Evolutionary conservation across 2,113 vertebrate species (phyloP), one percentile per base, ranked within the genome.

Genomic region (Lutjanus erythropterus): DNA sequence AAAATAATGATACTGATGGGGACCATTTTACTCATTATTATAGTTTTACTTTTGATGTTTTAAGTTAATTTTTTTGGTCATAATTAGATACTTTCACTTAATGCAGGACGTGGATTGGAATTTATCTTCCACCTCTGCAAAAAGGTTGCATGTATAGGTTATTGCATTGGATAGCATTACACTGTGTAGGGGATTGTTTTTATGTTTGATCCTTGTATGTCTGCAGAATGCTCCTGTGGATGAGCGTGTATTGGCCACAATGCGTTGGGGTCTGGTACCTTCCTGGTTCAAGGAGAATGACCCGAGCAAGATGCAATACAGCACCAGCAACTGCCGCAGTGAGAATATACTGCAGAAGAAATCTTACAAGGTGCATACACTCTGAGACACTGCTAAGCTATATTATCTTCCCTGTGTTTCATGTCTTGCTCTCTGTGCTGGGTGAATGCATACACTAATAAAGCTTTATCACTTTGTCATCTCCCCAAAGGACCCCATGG

Each of bases 261-360:
- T 99, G 98, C 96, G 97, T 16, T 99, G 98, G 98, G 98, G 98
- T 46, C 91, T 99, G 25, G 71, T 99, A 29, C 98, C 98, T 1
- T 87, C 94, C 23, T 99, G 98, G 98, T 99, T 98, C 89, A 97
- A 91, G 73, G 95, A 97, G 69, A 81, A 72, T 0, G 94, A 97
- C 84, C 97, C 96, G 15, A 96, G 90, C 69, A 97, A 97, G 80
- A 95, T 99, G 95, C 95, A 92, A 19, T 98, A 95, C 90, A 98
- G 93, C 50, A 99, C 96, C 50, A 96, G 86, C 79, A 99, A 99
- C 86, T 99, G 98, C 74, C 97, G 98, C 71, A 97, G 97, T 0
- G 98, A 99, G 33, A 97, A 94, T 74, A 95, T 99, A 58, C 73
- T 97, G 89, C 92, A 96, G 89, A 99, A 97, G 74, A 96, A 93